These are phyloP conservation scores for Trogon surrucura DNA, from an alignment of 2,113 vertebrate species.

Conservation along the genomic window DNA sequence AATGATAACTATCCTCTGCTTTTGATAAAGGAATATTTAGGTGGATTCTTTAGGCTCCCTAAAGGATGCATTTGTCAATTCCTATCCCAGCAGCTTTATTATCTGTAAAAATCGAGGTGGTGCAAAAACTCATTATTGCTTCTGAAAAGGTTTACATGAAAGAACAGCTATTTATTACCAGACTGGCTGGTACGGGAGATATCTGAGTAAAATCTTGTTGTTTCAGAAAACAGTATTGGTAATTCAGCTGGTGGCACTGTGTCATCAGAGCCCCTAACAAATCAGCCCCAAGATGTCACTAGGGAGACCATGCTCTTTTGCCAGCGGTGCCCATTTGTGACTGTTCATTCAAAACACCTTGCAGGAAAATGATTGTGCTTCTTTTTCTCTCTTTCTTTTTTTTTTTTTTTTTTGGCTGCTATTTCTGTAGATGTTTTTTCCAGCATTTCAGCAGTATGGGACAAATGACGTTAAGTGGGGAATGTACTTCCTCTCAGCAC, in stretches of 20 bases:
- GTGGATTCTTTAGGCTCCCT: not conserved
- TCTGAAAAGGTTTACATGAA: not conserved
- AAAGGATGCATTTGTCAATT: not conserved
- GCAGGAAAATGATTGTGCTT: not conserved
- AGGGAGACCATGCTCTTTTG: not conserved
- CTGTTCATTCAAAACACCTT: not conserved
- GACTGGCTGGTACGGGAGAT: not conserved
- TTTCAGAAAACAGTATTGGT: not conserved
- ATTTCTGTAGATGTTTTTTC: not conserved
- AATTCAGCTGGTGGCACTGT: not conserved
- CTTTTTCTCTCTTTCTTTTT: not conserved
- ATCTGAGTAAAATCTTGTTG: not conserved
- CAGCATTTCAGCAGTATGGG: not conserved
- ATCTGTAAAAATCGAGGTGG: not conserved
- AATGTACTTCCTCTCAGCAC: not conserved
- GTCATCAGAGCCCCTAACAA: not conserved
- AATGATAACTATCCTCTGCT: not conserved
- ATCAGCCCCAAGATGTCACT: not conserved
- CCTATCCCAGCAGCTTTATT: not conserved
- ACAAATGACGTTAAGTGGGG: not conserved
- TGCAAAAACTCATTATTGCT: not conserved
- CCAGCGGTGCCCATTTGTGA: not conserved
- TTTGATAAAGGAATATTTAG: not conserved
- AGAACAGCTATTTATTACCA: not conserved
- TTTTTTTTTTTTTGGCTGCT: not conserved